Evolutionary conservation across 2,888 invertebrate genomes (phyloP), one percentile per base, ranked within the genome.

Genomic region (Andrena hattorfiana): DNA sequence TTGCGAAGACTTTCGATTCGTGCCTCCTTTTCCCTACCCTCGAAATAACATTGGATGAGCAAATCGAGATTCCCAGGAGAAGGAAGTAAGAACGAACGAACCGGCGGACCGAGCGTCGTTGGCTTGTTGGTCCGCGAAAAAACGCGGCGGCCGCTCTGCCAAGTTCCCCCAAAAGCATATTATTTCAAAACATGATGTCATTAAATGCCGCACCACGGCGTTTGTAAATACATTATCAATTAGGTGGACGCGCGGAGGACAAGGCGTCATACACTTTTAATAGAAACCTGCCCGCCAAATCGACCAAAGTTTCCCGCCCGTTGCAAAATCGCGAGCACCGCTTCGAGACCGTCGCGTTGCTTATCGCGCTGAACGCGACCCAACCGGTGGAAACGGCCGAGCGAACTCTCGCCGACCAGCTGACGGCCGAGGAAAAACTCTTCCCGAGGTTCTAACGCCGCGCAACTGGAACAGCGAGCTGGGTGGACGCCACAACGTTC

Each of bases 181-280:
- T 89, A 89, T 89, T 89, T 88, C 84, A 79, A 87, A 86, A 73
- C 83, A 64, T 89, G 89, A 89, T 89, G 89, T 89, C 89, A 89
- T 64, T 83, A 77, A 67, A 66, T 49, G 49, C 72, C 60, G 71
- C 64, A 54, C 20, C 70, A 35, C 64, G 54, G 72, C 56, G 62
- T 76, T 76, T 86, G 71, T 75, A 80, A 81, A 84, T 84, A 84
- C 80, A 77, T 86, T 86, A 84, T 86, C 86, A 85, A 86, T 86
- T 84, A 81, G 77, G 70, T 68, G 70, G 77, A 81, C 75, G 71
- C 59, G 74, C 54, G 77, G 75, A 77, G 87, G 83, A 74, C 68
- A 73, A 78, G 73, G 77, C 85, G 72, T 85, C 72, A 83, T 83
- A 72, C 59, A 84, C 84, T 84, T 84, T 84, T 84, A 84, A 84